Percentiles rank a stretch among this genome's conserved stretches.
Evolutionary conservation across 2,113 vertebrate species (phyloP).

Genomic region (Oreochromis spilurus): DNA sequence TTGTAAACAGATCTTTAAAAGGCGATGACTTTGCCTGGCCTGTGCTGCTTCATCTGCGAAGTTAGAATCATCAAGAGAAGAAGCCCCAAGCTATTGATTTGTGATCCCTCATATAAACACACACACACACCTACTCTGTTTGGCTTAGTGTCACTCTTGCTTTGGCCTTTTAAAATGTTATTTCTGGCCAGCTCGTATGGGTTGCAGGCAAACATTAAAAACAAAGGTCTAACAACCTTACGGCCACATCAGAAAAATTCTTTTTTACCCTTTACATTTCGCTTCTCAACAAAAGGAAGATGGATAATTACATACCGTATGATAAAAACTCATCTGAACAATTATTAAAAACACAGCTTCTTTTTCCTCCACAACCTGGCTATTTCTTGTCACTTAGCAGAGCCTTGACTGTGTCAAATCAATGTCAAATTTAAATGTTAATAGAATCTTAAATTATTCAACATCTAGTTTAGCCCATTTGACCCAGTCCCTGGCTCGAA

Average conservation of each 20-base stretch:
- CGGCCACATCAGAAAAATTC: not conserved
- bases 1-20: constrained; percentile 63
- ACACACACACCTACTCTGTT: constrained; percentile 30
- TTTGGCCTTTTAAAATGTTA: constrained; percentile 81
- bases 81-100: constrained; percentile 60
- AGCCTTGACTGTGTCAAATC: constrained; percentile 66
- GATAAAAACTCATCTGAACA: constrained; percentile 22
- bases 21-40: constrained; percentile 39
- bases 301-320: not conserved
- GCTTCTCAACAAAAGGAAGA: not conserved
- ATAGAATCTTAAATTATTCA: constrained; percentile 78
- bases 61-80: constrained; percentile 53
- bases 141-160: constrained; percentile 80
- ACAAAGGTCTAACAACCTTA: not conserved
- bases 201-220: constrained; percentile 30
- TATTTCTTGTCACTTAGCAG: constrained; percentile 40
- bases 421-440: constrained; percentile 79
- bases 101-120: constrained; percentile 36
- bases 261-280: not conserved
- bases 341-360: constrained; percentile 17
- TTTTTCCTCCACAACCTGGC: not conserved
- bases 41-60: constrained; percentile 57
- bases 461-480: constrained; percentile 62
- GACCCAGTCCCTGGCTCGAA: constrained; percentile 62
- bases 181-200: constrained; percentile 58